Percentiles rank a stretch among this genome's conserved stretches.
These are phyloP conservation scores for Cyclura pinguis DNA, from an alignment of 2,797 vertebrate genomes.

Conservation along the genomic window DNA sequence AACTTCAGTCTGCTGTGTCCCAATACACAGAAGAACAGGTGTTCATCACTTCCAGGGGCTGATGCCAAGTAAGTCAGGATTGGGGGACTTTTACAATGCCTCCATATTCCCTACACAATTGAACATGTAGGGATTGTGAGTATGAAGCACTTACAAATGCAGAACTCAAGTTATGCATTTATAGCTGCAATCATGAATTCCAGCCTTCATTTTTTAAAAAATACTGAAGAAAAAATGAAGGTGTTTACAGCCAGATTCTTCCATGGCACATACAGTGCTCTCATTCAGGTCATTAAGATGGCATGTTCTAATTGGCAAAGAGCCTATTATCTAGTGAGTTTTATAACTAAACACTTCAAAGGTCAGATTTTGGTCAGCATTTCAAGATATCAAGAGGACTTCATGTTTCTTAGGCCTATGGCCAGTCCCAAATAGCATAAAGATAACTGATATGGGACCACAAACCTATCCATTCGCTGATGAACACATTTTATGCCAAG, in stretches of 20 bases:
- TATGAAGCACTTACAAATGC: too few relatives aligned
- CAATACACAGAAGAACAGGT: too few relatives aligned
- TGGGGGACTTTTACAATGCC: too few relatives aligned
- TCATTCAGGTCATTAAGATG: conserved; percentile 52
- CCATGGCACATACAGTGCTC: conserved; percentile 44
- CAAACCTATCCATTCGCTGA: not conserved
- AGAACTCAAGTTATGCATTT: too few relatives aligned
- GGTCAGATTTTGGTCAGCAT: conserved; percentile 61
- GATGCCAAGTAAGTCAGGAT: too few relatives aligned
- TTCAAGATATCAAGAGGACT: conserved; percentile 69
- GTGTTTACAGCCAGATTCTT: conserved; percentile 61
- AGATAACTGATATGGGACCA: not conserved
- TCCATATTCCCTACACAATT: too few relatives aligned
- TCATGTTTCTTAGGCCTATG: conserved; percentile 32
- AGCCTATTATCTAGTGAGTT: conserved; percentile 48
- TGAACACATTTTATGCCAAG: not conserved
- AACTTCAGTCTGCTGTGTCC: too few relatives aligned
- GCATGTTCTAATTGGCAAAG: not conserved
- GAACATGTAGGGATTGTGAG: too few relatives aligned
- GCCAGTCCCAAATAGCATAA: conserved; percentile 25
- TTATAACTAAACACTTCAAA: conserved; percentile 37
- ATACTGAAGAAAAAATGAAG: conserved; percentile 49
- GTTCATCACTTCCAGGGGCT: too few relatives aligned
- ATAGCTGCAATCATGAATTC: too few relatives aligned
- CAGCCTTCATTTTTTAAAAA: conserved; percentile 50